phyloP scores from a whole-genome alignment of 2,888 invertebrate species.

The Tanypteryx hageni region DNA sequence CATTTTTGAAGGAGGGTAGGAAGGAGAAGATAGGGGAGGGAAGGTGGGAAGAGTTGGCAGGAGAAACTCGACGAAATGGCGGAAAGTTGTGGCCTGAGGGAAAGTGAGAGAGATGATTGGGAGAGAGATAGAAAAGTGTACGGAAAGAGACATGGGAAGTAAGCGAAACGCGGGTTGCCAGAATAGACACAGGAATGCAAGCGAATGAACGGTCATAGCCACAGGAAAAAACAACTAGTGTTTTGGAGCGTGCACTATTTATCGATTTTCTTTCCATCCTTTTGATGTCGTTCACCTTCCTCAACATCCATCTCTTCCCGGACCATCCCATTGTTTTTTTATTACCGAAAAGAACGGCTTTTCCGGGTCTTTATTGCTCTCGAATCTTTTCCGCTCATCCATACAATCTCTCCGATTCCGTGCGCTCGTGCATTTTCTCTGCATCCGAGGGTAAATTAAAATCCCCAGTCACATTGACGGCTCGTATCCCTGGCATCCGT shows the following conservation, averaged over 20 bases:
- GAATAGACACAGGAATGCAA: background rate
- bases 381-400: background rate
- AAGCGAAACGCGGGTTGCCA: background rate
- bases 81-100: too few relatives aligned
- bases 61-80: too few relatives aligned
- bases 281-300: background rate
- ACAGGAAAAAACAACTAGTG: background rate
- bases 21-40: too few relatives aligned
- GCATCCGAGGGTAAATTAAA: conserved; percentile 15
- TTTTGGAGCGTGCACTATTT: background rate
- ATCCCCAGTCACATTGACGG: background rate
- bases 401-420: background rate
- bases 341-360: background rate
- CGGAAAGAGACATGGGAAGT: background rate
- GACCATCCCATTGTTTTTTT: background rate
- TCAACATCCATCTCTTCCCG: background rate
- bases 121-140: background rate
- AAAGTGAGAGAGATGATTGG: background rate
- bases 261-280: conserved; percentile 11
- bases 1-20: too few relatives aligned
- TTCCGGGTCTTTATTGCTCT: background rate
- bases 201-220: background rate
- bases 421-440: background rate
- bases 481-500: background rate
- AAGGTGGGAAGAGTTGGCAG: too few relatives aligned